These are phyloP conservation scores for Dromius quadrimaculatus DNA, from an alignment of 2,888 invertebrate genomes.

Conservation along the genomic window DNA sequence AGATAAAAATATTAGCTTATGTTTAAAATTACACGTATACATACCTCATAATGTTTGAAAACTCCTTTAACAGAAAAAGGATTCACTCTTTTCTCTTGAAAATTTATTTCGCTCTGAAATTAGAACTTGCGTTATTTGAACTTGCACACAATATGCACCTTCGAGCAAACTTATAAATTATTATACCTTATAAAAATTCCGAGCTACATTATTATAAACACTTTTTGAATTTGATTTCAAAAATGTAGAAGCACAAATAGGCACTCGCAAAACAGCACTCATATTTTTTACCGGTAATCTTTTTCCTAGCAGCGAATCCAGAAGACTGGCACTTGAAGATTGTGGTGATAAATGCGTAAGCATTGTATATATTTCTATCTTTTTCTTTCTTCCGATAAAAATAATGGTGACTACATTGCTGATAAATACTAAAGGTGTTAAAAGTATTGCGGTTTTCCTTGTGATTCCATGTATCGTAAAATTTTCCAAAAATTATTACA, in stretches of 20 bases:
- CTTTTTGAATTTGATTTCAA: conserved; percentile 11
- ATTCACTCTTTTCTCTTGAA: conserved; percentile 31
- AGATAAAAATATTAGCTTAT: conserved; percentile 20
- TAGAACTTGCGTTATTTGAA: conserved; percentile 8
- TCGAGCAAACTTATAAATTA: neutral
- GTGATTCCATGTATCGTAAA: neutral
- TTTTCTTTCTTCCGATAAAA: conserved; percentile 46
- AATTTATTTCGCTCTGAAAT: conserved; percentile 26
- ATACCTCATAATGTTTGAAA: conserved; percentile 47
- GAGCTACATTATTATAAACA: conserved; percentile 15
- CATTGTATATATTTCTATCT: conserved; percentile 39
- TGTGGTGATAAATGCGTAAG: conserved; percentile 24
- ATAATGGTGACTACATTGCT: conserved; percentile 44
- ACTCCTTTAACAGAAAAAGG: conserved; percentile 41
- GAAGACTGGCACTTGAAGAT: conserved; percentile 32
- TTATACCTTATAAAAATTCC: conserved; percentile 30
- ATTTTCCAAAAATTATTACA: neutral
- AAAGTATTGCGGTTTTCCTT: conserved; percentile 43
- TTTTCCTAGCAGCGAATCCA: conserved; percentile 12
- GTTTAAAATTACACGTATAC: conserved; percentile 44
- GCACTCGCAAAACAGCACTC: conserved; percentile 43
- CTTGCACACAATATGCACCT: neutral
- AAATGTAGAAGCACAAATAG: conserved; percentile 17
- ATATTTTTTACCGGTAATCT: conserved; percentile 32
- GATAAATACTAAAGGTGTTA: conserved; percentile 36